Base-by-base conservation (phyloP, 2,797 vertebrate species). In the Halcyon leucocephala region DNA sequence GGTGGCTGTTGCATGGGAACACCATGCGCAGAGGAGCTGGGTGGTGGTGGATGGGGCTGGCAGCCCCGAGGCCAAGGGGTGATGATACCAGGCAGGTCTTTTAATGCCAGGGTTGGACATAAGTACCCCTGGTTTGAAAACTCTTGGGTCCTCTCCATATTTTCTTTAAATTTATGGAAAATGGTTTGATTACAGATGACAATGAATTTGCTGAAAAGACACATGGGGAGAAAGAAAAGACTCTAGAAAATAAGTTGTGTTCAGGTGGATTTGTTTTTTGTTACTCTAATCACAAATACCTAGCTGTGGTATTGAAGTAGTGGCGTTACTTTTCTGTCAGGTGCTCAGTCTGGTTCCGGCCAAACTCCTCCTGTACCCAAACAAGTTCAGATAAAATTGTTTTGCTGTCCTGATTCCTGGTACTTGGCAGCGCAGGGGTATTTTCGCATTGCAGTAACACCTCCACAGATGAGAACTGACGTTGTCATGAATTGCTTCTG, bases 1-100 rank as follows among this genome's bases (percentile, higher is more conserved):
- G 28, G 33, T 39, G 31, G 29, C 9, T 0, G 0, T 14, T 1
- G 41, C 35, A 52, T 0, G 2, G 51, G 33, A 48, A 0, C 0
- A 1, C 37, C 8, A 28, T 2, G 54, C 7, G 37, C 0, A 2
- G 21, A 33, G 37, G 24, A 73, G 10, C 10, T n/a, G 71, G 33
- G 6, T 25, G 44, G 19, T 14, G 21, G 12, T 26, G 20, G 20
- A 22, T 37, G 49, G 29, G 41, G 31, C 12, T 41, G 35, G 42
- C 3, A 4, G 11, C 8, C 14, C 61, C 5, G 2, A 31, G 18
- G 17, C 35, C 10, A 1, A 35, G 26, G 31, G 2, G 0, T 44
- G n/a, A 5, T n/a, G n/a, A 15, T 44, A 9, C 41, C 31, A 10
- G 62, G 29, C 24, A 33, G 18, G 24, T 37, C 41, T 58, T 62